Conservation (phyloP, 1,140 invertebrate species). For the Ips nitidus region DNA sequence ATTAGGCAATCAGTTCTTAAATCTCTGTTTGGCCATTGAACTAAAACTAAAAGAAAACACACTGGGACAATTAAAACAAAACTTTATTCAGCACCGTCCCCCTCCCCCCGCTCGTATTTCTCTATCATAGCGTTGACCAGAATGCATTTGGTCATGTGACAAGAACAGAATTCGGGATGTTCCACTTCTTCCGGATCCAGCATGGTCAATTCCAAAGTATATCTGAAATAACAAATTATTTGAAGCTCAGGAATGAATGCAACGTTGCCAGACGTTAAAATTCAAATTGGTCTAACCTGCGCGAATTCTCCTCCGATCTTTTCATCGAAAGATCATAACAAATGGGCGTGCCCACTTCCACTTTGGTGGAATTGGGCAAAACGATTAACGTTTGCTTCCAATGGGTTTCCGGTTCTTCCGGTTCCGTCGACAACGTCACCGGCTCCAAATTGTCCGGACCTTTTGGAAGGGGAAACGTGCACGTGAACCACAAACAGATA, state of each 20-base stretch:
- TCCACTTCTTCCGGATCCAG: slow-evolving; percentile 68
- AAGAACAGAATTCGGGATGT: slow-evolving; percentile 76
- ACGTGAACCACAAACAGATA: slow-evolving; percentile 69
- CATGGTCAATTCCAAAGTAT: slow-evolving; percentile 69
- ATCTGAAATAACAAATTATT: slow-evolving; percentile 45
- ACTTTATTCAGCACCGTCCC: slow-evolving; percentile 27
- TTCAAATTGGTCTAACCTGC: slow-evolving; percentile 44
- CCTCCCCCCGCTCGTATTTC: slow-evolving; percentile 48
- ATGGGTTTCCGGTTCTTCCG: slow-evolving; percentile 76
- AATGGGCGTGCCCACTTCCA: slow-evolving; percentile 64
- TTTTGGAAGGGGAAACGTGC: slow-evolving; percentile 53
- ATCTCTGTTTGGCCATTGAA: background rate
- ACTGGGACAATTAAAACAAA: background rate
- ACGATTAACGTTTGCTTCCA: slow-evolving; percentile 97
- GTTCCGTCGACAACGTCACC: slow-evolving; percentile 74
- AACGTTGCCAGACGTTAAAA: background rate
- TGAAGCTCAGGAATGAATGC: background rate
- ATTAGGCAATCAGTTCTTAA: too few relatives aligned
- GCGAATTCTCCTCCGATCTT: slow-evolving; percentile 53
- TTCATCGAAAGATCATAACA: slow-evolving; percentile 67
- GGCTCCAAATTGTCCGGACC: slow-evolving; percentile 42
- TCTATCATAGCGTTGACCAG: slow-evolving; percentile 65
- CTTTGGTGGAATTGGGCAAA: slow-evolving; percentile 56
- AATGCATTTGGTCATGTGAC: slow-evolving; percentile 77
- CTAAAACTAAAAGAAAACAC: background rate